Evolutionary conservation across 2,113 vertebrate species (phyloP).

Genomic region (Daubentonia madagascariensis): DNA sequence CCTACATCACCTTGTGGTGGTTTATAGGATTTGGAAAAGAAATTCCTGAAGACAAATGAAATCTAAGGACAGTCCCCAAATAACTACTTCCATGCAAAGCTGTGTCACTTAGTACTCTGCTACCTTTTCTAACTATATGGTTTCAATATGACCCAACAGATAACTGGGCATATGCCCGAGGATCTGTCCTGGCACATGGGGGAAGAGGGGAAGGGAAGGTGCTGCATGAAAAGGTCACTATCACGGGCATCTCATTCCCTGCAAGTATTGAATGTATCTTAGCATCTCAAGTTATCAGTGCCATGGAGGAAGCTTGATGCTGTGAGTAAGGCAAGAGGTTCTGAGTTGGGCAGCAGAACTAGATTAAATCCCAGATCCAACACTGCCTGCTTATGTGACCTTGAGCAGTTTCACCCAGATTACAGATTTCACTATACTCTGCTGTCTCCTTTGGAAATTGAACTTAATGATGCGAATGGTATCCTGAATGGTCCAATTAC

Average conservation of each 20-base stretch:
- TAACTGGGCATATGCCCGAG: not conserved
- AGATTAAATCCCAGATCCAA: not conserved
- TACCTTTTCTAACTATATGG: not conserved
- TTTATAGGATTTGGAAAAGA: not conserved
- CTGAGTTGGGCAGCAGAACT: too few species aligned
- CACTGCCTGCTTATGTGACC: not conserved
- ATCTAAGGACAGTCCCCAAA: not conserved
- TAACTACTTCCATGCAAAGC: not conserved
- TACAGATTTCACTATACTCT: not conserved
- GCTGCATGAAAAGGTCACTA: accelerated
- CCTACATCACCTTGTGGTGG: too few species aligned
- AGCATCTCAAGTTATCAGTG: accelerated
- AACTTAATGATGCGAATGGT: not conserved
- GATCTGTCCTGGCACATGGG: not conserved
- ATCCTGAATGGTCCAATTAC: not conserved
- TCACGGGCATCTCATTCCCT: accelerated
- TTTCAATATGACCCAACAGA: not conserved
- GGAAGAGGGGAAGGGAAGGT: not conserved
- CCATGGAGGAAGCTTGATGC: accelerated
- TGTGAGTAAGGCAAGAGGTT: not conserved
- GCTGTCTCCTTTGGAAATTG: not conserved
- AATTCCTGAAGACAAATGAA: not conserved
- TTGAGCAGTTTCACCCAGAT: not conserved
- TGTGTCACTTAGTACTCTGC: not conserved
- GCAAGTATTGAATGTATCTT: accelerated